These are phyloP conservation scores for Ispidina lecontei DNA, from an alignment of 2,797 vertebrate genomes.

Conservation along the genomic window DNA sequence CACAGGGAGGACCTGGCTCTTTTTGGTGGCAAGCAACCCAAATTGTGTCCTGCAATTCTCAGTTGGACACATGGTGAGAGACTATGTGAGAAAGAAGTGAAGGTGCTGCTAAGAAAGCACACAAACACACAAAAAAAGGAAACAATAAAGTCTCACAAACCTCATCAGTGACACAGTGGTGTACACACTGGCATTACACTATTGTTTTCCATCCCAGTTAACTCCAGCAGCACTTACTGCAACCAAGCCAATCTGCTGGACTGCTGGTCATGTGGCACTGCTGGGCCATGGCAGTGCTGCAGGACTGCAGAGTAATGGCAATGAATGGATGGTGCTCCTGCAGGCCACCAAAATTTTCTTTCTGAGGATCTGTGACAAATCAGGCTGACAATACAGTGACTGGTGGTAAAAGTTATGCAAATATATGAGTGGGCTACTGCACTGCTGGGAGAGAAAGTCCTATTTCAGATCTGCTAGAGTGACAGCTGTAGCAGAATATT, in stretches of 20 bases:
- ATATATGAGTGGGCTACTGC: slow-evolving; percentile 51
- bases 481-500: slow-evolving; percentile 66
- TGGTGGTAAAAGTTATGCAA: slow-evolving; percentile 56
- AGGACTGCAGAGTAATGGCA: background rate
- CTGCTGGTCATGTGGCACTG: fast-evolving
- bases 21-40: background rate
- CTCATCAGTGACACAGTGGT: background rate
- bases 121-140: background rate
- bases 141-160: background rate
- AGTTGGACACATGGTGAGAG: fast-evolving
- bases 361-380: slow-evolving; percentile 6
- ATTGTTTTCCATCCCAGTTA: background rate
- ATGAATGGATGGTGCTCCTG: background rate
- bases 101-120: background rate
- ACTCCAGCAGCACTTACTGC: background rate
- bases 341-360: background rate
- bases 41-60: background rate
- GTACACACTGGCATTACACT: fast-evolving
- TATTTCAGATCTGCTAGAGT: slow-evolving; percentile 71
- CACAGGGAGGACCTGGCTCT: background rate
- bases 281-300: background rate
- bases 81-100: background rate
- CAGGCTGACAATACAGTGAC: slow-evolving; percentile 40
- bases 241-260: background rate
- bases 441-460: slow-evolving; percentile 52